phyloP scores from a whole-genome alignment of 2,113 vertebrate genomes.

The Prunella fulvescens region DNA sequence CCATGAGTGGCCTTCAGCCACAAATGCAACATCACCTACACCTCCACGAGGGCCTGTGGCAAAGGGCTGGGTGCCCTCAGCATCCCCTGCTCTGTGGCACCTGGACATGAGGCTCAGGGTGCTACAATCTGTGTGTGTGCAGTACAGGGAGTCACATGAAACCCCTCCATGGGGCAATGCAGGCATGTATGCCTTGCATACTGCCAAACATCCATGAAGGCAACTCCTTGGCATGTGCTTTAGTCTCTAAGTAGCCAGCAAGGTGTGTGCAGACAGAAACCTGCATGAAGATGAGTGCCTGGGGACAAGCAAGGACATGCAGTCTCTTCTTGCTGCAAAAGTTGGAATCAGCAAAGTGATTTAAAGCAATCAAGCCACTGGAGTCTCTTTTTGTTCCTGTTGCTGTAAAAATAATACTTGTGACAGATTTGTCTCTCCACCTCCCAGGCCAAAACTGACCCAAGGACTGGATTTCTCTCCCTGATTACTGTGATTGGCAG shows the following conservation, averaged over 20 bases:
- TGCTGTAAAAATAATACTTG: background rate
- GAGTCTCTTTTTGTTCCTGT: background rate
- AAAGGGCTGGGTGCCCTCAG: background rate
- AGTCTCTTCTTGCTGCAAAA: background rate
- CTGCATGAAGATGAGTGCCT: background rate
- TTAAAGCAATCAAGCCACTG: background rate
- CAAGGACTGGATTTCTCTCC: background rate
- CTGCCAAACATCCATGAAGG: background rate
- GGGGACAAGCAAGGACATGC: background rate
- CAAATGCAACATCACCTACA: background rate
- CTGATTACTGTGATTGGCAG: background rate
- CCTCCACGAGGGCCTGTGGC: fast-evolving
- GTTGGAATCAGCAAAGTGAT: background rate
- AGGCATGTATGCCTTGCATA: background rate
- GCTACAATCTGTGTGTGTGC: fast-evolving
- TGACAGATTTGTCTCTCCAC: background rate
- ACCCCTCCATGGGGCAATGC: too few species aligned
- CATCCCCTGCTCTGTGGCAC: background rate
- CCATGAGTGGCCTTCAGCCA: fast-evolving
- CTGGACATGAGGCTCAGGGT: background rate
- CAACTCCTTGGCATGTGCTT: background rate
- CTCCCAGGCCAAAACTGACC: background rate
- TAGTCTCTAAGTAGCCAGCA: background rate
- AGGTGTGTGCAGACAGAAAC: background rate
- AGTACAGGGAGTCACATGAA: background rate